phyloP scores from a whole-genome alignment of 2,888 invertebrate genomes.

The Corbicula japonica region DNA sequence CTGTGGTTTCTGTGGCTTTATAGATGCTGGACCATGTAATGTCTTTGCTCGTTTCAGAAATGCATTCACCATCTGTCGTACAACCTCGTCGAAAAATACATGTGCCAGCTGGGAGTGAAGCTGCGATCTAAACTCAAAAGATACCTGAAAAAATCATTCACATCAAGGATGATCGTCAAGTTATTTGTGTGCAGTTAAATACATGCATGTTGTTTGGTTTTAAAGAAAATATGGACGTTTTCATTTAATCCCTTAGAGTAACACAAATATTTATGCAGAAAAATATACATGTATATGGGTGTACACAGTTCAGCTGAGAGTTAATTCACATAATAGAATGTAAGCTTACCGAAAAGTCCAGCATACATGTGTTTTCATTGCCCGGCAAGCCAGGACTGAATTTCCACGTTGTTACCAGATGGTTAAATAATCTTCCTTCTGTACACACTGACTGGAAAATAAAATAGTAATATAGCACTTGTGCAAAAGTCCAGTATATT shows the following conservation, averaged over 20 bases:
- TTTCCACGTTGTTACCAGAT: constrained; percentile 96
- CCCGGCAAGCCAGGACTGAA: constrained; percentile 93
- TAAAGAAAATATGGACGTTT: no score
- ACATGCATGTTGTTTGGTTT: no score
- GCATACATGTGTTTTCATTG: constrained; percentile 93
- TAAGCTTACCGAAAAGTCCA: constrained; percentile 92
- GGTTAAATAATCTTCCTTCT: constrained; percentile 95
- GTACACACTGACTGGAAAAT: constrained; percentile 91
- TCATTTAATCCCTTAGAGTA: no score
- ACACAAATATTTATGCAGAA: no score
- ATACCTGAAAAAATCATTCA: constrained; percentile 81
- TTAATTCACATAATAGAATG: no score
- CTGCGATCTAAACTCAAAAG: constrained; percentile 96
- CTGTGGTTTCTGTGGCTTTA: constrained; percentile 79
- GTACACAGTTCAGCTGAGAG: no score
- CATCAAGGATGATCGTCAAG: no score
- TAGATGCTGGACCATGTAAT: constrained; percentile 90
- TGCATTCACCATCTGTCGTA: constrained; percentile 97
- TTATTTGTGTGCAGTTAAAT: no score
- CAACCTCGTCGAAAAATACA: constrained; percentile 98
- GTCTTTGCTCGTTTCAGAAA: constrained; percentile 94
- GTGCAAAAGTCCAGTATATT: no score
- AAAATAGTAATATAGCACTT: neutral
- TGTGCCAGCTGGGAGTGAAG: constrained; percentile 96
- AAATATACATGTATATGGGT: no score